phyloP scores from a whole-genome alignment of 2,797 vertebrate genomes.

The Karalla daura region DNA sequence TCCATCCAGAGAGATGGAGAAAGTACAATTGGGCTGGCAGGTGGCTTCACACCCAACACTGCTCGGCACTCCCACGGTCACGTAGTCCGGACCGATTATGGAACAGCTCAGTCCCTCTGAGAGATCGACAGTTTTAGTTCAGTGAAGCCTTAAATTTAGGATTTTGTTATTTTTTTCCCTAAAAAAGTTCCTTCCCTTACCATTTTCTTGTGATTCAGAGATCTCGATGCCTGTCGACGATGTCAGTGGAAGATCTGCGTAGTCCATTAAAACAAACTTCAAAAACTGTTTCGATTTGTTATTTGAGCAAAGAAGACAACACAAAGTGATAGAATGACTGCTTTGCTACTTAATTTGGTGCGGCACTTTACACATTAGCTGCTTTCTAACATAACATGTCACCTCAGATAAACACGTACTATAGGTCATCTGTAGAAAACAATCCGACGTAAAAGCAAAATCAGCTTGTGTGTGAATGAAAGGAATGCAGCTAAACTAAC shows the following conservation, averaged over 20 bases:
- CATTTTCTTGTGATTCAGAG: neutral
- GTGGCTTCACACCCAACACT: constrained; percentile 29
- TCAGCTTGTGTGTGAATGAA: too few species aligned
- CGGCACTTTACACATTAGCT: too few species aligned
- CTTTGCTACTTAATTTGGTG: too few species aligned
- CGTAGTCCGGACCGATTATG: constrained; percentile 36
- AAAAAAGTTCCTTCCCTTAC: constrained; percentile 3
- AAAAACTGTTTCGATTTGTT: neutral
- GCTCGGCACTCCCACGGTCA: constrained; percentile 63
- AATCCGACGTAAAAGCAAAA: too few species aligned
- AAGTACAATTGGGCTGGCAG: constrained; percentile 36
- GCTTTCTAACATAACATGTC: too few species aligned
- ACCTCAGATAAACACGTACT: too few species aligned
- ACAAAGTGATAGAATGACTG: too few species aligned
- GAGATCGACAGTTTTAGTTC: too few species aligned
- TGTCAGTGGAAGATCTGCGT: constrained; percentile 32
- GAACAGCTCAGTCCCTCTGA: constrained; percentile 6
- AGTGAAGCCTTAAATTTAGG: neutral
- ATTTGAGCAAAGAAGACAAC: neutral
- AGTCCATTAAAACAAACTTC: neutral
- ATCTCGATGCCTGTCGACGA: constrained; percentile 10
- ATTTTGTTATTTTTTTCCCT: neutral
- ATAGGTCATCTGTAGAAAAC: too few species aligned
- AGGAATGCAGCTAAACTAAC: neutral
- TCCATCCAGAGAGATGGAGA: constrained; percentile 47